phyloP scores from a whole-genome alignment of 2,113 vertebrate genomes.

The Platanista minor region DNA sequence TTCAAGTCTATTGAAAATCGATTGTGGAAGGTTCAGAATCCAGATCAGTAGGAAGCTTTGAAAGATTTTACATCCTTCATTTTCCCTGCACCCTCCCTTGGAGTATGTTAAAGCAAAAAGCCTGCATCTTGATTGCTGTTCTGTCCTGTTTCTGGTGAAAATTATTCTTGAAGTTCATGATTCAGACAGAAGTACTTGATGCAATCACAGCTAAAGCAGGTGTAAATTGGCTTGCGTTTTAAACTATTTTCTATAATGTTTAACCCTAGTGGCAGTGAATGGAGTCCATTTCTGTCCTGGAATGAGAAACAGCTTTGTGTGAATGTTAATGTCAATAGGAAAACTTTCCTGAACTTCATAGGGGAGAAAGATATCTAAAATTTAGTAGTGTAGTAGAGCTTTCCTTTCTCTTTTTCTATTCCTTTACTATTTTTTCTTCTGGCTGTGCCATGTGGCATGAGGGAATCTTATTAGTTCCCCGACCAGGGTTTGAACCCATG shows the following conservation, averaged over 20 bases:
- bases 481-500: too few species aligned
- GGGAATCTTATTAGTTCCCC: too few species aligned
- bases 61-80: neutral
- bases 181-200: neutral
- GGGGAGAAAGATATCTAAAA: neutral
- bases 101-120: neutral
- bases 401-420: neutral
- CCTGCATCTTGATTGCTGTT: neutral
- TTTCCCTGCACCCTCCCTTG: neutral
- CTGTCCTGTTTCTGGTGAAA: neutral
- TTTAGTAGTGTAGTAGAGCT: neutral
- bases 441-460: too few species aligned
- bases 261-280: neutral
- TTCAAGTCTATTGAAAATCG: slow-evolving; percentile 10
- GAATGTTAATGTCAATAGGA: too few species aligned
- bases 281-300: neutral
- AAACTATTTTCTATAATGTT: neutral
- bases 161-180: neutral
- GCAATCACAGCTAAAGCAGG: neutral
- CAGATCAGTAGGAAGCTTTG: neutral
- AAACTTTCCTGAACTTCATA: neutral
- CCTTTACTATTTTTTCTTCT: neutral
- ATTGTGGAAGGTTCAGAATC: neutral
- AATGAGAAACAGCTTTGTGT: neutral
- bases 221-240: neutral